A percentile compares a stretch with the other conserved stretches of the same genome.
Conservation (phyloP, 2,797 vertebrate genomes). For the Urocyon cinereoargenteus region DNA sequence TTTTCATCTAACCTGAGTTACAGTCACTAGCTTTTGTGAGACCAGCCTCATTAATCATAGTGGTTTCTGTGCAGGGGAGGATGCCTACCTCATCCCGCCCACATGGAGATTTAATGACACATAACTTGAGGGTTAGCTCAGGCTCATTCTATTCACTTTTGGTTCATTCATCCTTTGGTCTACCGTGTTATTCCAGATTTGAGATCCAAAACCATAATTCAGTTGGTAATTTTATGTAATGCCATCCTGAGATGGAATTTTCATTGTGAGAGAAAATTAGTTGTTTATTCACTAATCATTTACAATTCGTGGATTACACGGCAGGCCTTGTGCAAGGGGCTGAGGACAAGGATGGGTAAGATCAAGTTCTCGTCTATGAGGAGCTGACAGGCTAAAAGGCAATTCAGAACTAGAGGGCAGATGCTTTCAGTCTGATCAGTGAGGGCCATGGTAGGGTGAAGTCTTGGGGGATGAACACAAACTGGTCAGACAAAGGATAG, state of each 20-base stretch:
- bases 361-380: neutral
- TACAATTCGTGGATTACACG: neutral
- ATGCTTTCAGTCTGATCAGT: neutral
- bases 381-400: neutral
- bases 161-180: neutral
- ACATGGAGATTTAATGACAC: neutral
- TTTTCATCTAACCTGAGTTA: constrained; percentile 9
- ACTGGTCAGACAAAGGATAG: neutral
- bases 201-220: neutral
- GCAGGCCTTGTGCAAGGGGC: neutral
- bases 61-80: neutral
- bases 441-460: neutral
- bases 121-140: neutral
- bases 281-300: neutral
- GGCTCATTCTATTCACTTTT: neutral
- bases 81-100: neutral
- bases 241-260: neutral
- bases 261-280: constrained; percentile 32
- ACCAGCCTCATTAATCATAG: neutral
- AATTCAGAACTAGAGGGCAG: neutral
- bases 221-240: constrained; percentile 4
- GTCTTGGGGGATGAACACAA: neutral
- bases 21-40: neutral
- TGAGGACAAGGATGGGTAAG: neutral
- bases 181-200: neutral